Evolutionary conservation across 2,113 vertebrate genomes (phyloP), one percentile per base, ranked within the genome.

Genomic region (Orcinus orca): DNA sequence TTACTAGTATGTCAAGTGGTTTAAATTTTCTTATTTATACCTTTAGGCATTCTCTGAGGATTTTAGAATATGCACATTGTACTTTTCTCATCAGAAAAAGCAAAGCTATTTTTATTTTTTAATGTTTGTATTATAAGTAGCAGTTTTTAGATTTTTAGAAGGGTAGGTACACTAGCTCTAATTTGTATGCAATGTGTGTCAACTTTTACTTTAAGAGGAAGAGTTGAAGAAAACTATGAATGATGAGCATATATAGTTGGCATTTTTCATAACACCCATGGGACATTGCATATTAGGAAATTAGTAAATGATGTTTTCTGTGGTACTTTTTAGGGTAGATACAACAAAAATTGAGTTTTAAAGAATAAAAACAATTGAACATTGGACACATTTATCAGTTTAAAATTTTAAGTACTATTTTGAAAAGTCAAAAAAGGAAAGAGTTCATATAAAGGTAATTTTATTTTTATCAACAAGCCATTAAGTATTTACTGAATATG

Each of bases 271-370:
- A 38, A 67, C 6, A 74, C 13, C 41, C 14, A 15, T 63, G n/a
- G 44, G 55, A 2, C 9, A 12, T 60, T 95, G 47, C 15, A 7
- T 68, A 38, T 91, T 84, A 88, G 74, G 25, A 53, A 77, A 70
- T 88, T 76, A 60, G 14, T 38, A 67, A 80, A 18, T 79, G 33
- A 80, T 26, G 23, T 80, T 84, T 96, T 60, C 80, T 55, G 1
- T 82, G 18, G 6, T 79, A 60, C 6, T 53, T 73, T 55, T 82
- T 29, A 95, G 74, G 26, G 31, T 86, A 85, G 33, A 85, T 33
- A 33, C 21, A 89, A 50, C 50, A 26, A 97, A 82, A 83, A 70
- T 62, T 18, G n/a, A 36, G 12, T 90, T 89, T 82, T 96, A 92
- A 86, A 81, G 50, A 91, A 86, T 82, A 58, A 80, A 94, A 82